phyloP scores from a whole-genome alignment of 2,113 vertebrate genomes.

The Neogobius melanostomus region DNA sequence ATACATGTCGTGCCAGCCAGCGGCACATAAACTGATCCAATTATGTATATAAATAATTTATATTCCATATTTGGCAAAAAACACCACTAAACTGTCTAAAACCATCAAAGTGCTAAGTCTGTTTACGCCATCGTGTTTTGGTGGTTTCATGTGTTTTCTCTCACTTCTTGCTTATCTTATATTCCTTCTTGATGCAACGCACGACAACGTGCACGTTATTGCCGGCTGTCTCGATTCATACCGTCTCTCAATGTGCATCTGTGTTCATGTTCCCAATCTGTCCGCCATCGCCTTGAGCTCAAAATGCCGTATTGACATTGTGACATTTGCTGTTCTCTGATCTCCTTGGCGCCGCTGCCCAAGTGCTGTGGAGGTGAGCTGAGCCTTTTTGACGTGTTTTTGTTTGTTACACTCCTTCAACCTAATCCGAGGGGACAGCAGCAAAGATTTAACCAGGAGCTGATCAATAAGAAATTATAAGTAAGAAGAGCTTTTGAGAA shows the following conservation, averaged over 20 bases:
- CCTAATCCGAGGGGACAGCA: neutral
- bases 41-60: too few relatives aligned
- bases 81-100: neutral
- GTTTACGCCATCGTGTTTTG: neutral
- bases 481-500: neutral
- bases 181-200: neutral
- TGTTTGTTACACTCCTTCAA: neutral
- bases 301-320: neutral
- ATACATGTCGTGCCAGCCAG: too few relatives aligned
- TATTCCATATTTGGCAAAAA: too few relatives aligned
- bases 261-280: neutral
- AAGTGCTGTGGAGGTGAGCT: neutral
- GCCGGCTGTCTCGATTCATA: neutral
- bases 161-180: neutral
- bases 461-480: constrained; percentile 5
- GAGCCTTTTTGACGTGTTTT: neutral
- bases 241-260: neutral
- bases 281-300: neutral
- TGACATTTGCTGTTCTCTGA: neutral
- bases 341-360: neutral
- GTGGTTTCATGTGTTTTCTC: neutral
- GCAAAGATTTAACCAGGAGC: neutral
- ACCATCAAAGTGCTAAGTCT: neutral
- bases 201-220: neutral
- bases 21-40: too few relatives aligned